Evolutionary conservation across 2,888 invertebrate genomes (phyloP), one percentile per base, ranked within the genome.

Genomic region (Syrista parreyssii): DNA sequence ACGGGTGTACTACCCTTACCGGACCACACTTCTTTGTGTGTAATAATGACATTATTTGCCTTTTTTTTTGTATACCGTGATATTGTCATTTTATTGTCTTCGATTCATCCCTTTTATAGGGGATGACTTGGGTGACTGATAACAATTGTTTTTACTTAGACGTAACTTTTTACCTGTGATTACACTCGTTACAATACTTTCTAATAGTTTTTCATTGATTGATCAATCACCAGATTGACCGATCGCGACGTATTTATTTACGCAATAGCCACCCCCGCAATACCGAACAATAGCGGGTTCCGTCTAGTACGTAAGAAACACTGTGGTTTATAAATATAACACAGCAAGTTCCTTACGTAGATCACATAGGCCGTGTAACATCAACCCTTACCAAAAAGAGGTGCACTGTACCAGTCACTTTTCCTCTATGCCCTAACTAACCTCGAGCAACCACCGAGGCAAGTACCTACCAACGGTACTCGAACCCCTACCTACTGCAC

Each of bases 1-100:
- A 89, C 89, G 89, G 89, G 89, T 90, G 89, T 89, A 89, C 86
- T 83, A 82, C 82, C 55, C 23, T 55, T 55, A 55, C 23, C 55
- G 55, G 55, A 55, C 55, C 55, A 55, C 55, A 55, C 55, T 55
- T 55, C 55, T 55, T 23, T 55, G 55, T 23, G 55, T 55, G 23
- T 55, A 9, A 55, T 23, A 55, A 55, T 23, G 55, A 55, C 55
- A 9, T 23, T 55, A 55, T 55, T 1, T 4, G 55, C 23, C 55
- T 6, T 9, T 6, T 15, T 23, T 23, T 55, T 23, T 1, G 9
- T 34, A 55, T 9, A 23, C 23, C 2, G 9, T 23, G 9, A 2
- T 15, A 55, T 9, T 23, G 9, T 23, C 23, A 55, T 9, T 55
- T 23, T 6, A 23, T 55, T 23, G 55, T 9, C 55, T 23, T 23